Conservation (phyloP, 2,888 invertebrate genomes). For the Scaptodrosophila latifasciaeformis region DNA sequence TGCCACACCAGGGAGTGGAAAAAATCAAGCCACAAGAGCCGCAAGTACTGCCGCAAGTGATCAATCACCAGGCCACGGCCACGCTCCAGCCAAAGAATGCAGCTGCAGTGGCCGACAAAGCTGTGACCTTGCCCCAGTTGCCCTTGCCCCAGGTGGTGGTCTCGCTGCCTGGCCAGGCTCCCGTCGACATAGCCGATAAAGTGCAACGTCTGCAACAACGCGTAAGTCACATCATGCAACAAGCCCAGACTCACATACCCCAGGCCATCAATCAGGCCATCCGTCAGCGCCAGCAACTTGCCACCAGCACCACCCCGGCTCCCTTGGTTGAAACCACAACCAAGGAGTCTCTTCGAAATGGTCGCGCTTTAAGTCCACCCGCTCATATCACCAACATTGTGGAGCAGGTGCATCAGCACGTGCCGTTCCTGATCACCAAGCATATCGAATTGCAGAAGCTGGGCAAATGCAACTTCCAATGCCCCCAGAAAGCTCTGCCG, state of each 20-base stretch:
- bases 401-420: constrained; percentile 27
- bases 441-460: constrained; percentile 38
- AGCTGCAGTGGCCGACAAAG: constrained; percentile 32
- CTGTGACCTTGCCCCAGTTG: constrained; percentile 32
- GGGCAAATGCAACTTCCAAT: constrained; percentile 52
- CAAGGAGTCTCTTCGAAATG: background rate
- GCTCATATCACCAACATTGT: constrained; percentile 13
- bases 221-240: constrained; percentile 48
- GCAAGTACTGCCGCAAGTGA: constrained; percentile 36
- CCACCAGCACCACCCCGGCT: constrained; percentile 2
- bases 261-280: constrained; percentile 46
- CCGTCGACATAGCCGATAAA: constrained; percentile 46
- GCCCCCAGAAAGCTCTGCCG: constrained; percentile 40
- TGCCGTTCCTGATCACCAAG: constrained; percentile 35
- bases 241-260: constrained; percentile 53
- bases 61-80: constrained; percentile 48
- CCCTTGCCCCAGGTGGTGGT: constrained; percentile 45
- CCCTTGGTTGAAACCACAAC: background rate
- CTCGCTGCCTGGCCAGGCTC: constrained; percentile 31
- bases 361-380: constrained; percentile 21
- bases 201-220: constrained; percentile 44
- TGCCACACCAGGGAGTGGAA: constrained; percentile 37
- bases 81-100: constrained; percentile 13
- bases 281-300: constrained; percentile 30
- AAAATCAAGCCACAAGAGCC: constrained; percentile 33